phyloP scores from a whole-genome alignment of 2,888 invertebrate species.

The Drosophila vallismaia region DNA sequence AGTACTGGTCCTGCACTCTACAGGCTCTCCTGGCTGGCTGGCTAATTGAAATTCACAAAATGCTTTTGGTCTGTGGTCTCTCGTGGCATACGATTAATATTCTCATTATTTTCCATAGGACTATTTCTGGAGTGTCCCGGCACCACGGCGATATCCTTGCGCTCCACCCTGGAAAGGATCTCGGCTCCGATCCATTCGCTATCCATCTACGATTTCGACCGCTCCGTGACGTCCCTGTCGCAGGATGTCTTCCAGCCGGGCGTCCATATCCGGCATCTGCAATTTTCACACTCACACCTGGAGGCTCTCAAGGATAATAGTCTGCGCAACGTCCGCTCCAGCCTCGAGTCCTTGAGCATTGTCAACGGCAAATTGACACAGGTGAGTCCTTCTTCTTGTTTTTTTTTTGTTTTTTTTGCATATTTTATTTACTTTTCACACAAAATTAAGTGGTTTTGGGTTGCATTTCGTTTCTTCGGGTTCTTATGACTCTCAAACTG shows the following conservation, averaged over 20 bases:
- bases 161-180: slow-evolving; percentile 89
- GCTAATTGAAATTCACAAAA: slow-evolving; percentile 7
- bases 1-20: too few species aligned
- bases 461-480: too few species aligned
- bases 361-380: slow-evolving; percentile 88
- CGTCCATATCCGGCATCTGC: slow-evolving; percentile 89
- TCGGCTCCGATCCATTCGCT: slow-evolving; percentile 91
- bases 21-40: background rate
- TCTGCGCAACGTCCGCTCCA: slow-evolving; percentile 88
- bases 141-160: slow-evolving; percentile 90
- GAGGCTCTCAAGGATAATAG: slow-evolving; percentile 90
- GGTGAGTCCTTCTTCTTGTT: slow-evolving; percentile 68
- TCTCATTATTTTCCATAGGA: slow-evolving; percentile 84
- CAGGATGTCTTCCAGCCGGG: slow-evolving; percentile 89
- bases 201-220: slow-evolving; percentile 94
- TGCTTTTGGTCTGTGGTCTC: background rate
- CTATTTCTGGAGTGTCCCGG: slow-evolving; percentile 95
- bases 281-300: slow-evolving; percentile 90
- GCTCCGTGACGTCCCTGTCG: slow-evolving; percentile 90
- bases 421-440: background rate
- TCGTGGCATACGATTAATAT: background rate
- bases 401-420: background rate
- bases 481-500: too few species aligned
- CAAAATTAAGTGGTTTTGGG: background rate
- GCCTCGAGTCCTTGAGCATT: slow-evolving; percentile 91